phyloP scores from a whole-genome alignment of 2,797 vertebrate species.

The Macrochelys suwanniensis region DNA sequence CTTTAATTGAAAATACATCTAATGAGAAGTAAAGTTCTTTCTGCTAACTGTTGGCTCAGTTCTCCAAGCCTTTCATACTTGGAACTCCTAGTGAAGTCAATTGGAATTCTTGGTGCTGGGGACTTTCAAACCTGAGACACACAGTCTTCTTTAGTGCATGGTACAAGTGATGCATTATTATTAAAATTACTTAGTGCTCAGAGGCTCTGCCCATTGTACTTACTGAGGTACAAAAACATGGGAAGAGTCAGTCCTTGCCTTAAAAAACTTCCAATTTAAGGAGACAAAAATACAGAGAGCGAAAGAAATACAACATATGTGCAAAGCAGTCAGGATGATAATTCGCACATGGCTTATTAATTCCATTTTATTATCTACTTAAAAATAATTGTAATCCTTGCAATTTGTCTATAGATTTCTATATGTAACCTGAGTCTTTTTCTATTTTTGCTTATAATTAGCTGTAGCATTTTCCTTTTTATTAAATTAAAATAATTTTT shows the following conservation, averaged over 20 bases:
- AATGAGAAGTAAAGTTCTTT: constrained; percentile 33
- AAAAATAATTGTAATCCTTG: background rate
- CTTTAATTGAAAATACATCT: constrained; percentile 46
- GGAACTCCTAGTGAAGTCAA: background rate
- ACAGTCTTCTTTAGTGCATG: constrained; percentile 16
- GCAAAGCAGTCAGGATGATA: background rate
- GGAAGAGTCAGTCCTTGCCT: background rate
- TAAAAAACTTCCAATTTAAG: constrained; percentile 27
- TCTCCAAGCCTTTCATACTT: constrained; percentile 33
- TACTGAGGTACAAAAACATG: constrained; percentile 20
- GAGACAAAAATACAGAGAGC: background rate
- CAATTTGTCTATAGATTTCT: background rate
- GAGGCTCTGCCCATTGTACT: constrained; percentile 6
- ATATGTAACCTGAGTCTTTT: background rate
- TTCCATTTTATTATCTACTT: background rate
- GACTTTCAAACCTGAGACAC: background rate
- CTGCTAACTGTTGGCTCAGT: constrained; percentile 15
- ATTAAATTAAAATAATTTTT: too few species aligned
- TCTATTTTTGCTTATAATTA: constrained; percentile 8
- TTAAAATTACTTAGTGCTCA: background rate
- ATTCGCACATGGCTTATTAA: background rate
- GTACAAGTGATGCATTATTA: constrained; percentile 41
- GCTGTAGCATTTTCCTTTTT: background rate
- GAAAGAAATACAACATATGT: background rate
- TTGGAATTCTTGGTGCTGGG: constrained; percentile 4